phyloP scores from a whole-genome alignment of 2,888 invertebrate species.

The Netelia melanura region DNA sequence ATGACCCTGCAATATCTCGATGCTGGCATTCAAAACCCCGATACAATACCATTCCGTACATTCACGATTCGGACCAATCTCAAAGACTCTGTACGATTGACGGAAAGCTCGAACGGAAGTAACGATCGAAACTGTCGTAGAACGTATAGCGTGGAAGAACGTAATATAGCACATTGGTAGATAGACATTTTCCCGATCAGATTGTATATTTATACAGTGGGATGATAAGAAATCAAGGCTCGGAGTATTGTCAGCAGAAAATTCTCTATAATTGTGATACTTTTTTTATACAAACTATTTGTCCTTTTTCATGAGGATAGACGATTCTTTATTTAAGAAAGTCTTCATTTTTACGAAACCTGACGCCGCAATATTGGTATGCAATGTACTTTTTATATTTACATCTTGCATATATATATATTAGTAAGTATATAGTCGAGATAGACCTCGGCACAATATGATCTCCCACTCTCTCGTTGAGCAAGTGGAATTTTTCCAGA shows the following conservation, averaged over 20 bases:
- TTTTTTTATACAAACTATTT: too few relatives aligned
- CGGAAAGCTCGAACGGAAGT: constrained; percentile 5
- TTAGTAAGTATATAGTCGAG: background rate
- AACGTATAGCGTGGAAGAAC: too few relatives aligned
- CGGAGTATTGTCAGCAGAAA: too few relatives aligned
- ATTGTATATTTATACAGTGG: too few relatives aligned
- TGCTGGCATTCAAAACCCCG: constrained; percentile 64
- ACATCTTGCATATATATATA: background rate
- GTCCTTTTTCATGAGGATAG: too few relatives aligned
- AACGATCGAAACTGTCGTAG: background rate
- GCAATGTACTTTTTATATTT: background rate
- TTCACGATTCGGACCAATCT: constrained; percentile 59
- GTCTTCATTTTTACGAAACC: too few relatives aligned
- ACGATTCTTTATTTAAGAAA: too few relatives aligned
- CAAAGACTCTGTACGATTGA: constrained; percentile 24
- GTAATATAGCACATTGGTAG: too few relatives aligned
- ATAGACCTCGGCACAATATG: background rate
- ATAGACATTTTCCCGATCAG: too few relatives aligned
- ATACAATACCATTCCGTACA: constrained; percentile 52
- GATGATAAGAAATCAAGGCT: too few relatives aligned
- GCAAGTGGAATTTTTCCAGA: background rate
- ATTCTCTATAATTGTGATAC: too few relatives aligned
- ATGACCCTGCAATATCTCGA: constrained; percentile 70
- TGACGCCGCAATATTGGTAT: too few relatives aligned
- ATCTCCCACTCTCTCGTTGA: background rate